A percentile compares a stretch with the other conserved stretches of the same genome.
These are phyloP conservation scores for Galeopsomyia nigrocyanea DNA, from an alignment of 2,888 invertebrate species.

Conservation along the genomic window DNA sequence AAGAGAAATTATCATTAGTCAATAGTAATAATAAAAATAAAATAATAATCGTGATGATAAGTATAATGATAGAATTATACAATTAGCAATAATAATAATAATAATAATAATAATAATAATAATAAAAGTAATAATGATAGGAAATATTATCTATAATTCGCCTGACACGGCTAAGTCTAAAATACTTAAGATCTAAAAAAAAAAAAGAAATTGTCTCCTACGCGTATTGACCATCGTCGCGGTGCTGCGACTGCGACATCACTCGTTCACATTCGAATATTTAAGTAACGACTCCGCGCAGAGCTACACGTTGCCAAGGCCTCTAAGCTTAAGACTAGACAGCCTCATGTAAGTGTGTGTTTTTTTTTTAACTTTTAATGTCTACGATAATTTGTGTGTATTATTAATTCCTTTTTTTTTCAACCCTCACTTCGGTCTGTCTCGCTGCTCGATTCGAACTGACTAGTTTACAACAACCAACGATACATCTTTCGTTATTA, in stretches of 20 bases:
- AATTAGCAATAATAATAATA: constrained; percentile 56
- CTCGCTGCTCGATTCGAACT: constrained; percentile 39
- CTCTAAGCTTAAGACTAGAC: constrained; percentile 65
- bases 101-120: constrained; percentile 59
- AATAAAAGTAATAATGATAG: constrained; percentile 55
- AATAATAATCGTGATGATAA: constrained; percentile 56
- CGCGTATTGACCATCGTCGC: constrained; percentile 12
- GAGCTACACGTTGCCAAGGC: constrained; percentile 59
- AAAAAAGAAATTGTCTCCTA: constrained; percentile 28
- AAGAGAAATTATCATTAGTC: constrained; percentile 57
- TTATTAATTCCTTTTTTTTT: constrained; percentile 40
- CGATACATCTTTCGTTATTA: constrained; percentile 35
- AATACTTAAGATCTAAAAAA: constrained; percentile 44
- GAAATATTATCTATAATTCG: constrained; percentile 43
- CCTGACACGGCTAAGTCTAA: constrained; percentile 25
- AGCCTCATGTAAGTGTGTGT: constrained; percentile 57
- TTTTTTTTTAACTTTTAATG: background rate
- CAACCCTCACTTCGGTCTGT: constrained; percentile 38
- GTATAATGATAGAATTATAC: constrained; percentile 59
- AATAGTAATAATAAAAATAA: constrained; percentile 58
- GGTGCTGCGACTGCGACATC: constrained; percentile 18
- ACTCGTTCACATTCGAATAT: constrained; percentile 16
- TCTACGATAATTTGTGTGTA: background rate
- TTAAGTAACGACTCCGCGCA: constrained; percentile 25
- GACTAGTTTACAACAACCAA: constrained; percentile 48